These are phyloP conservation scores for Orestias chungarensis DNA, from an alignment of 2,797 vertebrate species.

Conservation along the genomic window DNA sequence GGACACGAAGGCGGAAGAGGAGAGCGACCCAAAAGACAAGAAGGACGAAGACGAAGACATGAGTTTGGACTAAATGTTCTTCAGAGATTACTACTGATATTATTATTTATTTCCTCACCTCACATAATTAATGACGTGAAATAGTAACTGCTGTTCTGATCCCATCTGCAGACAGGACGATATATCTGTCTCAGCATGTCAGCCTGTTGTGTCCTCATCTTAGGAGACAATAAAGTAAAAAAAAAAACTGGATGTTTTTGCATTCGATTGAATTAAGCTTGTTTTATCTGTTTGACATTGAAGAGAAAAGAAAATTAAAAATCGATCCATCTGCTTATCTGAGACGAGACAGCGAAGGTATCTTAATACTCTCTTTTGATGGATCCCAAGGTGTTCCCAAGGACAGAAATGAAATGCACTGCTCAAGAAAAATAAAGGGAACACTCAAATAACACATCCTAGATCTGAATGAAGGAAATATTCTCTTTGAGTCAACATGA, in stretches of 20 bases:
- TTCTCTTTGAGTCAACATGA: too few species aligned
- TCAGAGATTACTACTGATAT: neutral
- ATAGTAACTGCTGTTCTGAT: slow-evolving; percentile 9
- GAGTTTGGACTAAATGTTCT: slow-evolving; percentile 88
- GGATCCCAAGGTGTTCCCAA: too few species aligned
- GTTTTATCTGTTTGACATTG: too few species aligned
- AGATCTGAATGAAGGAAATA: too few species aligned
- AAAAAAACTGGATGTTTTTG: neutral
- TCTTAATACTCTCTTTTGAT: too few species aligned
- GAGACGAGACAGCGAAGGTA: neutral
- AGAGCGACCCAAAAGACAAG: slow-evolving; percentile 90
- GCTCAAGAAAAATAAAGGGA: too few species aligned
- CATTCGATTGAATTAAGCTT: neutral
- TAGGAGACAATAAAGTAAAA: slow-evolving; percentile 47
- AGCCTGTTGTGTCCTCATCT: slow-evolving; percentile 35
- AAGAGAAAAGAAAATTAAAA: neutral
- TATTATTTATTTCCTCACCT: slow-evolving; percentile 45
- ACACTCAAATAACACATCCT: too few species aligned
- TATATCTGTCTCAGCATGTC: neutral
- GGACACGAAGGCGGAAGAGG: slow-evolving; percentile 84
- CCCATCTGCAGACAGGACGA: neutral
- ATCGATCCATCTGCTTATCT: neutral
- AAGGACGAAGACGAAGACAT: slow-evolving; percentile 98
- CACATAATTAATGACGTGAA: too few species aligned
- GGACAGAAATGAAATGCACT: too few species aligned